phyloP scores from a whole-genome alignment of 2,888 invertebrate species.

The Sthenelais limicola region DNA sequence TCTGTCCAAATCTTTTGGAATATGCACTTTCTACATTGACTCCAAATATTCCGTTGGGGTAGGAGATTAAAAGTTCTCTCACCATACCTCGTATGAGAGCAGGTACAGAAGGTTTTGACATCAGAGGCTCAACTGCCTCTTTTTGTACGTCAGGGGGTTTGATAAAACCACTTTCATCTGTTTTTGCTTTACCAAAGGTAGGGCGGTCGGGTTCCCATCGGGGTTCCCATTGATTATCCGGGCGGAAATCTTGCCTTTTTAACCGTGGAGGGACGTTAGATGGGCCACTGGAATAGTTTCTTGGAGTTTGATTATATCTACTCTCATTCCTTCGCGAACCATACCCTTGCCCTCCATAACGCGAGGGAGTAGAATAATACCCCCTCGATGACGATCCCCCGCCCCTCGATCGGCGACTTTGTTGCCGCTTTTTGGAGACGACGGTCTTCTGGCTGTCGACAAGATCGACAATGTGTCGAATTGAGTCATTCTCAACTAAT shows the following conservation, averaged over 20 bases:
- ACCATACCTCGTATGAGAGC: slow-evolving; percentile 52
- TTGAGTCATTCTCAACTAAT: slow-evolving; percentile 19
- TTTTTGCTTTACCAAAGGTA: too few species aligned
- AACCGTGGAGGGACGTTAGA: background rate
- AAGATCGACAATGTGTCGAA: slow-evolving; percentile 1
- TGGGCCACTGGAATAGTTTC: background rate
- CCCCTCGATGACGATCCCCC: background rate
- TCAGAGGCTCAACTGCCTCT: background rate
- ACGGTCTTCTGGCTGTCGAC: slow-evolving; percentile 28
- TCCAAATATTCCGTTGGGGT: slow-evolving; percentile 53
- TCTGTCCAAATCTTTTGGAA: slow-evolving; percentile 54
- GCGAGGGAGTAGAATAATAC: background rate
- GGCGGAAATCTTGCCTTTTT: background rate
- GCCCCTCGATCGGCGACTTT: background rate
- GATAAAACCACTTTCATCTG: too few species aligned
- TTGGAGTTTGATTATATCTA: too few species aligned
- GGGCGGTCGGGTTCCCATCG: too few species aligned
- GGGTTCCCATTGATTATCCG: too few species aligned
- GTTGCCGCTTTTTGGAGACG: background rate
- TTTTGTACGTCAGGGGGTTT: background rate
- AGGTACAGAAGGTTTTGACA: slow-evolving; percentile 10
- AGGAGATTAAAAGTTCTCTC: slow-evolving; percentile 52
- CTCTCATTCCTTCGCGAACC: background rate
- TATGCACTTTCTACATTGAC: slow-evolving; percentile 56
- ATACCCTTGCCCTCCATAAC: background rate